A percentile compares a stretch with the other conserved stretches of the same genome.
phyloP scores from a whole-genome alignment of 2,113 vertebrate species.

The Silurus meridionalis region DNA sequence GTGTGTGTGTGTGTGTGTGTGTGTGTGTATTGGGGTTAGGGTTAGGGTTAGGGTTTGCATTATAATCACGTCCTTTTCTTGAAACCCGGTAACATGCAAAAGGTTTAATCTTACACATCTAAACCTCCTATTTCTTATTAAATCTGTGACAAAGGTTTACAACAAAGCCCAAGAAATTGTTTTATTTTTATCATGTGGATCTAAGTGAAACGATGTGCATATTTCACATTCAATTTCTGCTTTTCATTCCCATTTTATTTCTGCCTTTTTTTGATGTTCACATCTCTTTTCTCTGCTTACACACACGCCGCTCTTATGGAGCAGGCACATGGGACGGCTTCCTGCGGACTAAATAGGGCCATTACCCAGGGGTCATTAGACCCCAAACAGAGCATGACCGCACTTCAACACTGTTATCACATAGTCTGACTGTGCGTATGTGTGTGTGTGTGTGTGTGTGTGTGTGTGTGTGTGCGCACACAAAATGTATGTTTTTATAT shows the following conservation, averaged over 20 bases:
- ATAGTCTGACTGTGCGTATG: not conserved
- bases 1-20: not conserved
- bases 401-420: conserved; percentile 56
- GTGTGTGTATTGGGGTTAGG: not conserved
- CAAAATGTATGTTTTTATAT: too few species aligned
- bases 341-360: conserved; percentile 74
- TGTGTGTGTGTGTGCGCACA: too few species aligned
- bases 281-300: conserved; percentile 42
- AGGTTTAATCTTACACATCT: not conserved
- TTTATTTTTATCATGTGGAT: not conserved
- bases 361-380: conserved; percentile 78
- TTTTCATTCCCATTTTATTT: conserved; percentile 22
- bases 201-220: conserved; percentile 5
- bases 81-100: not conserved
- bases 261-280: conserved; percentile 1
- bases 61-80: conserved; percentile 20
- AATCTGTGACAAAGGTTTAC: conserved; percentile 51
- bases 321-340: conserved; percentile 74
- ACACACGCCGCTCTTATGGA: conserved; percentile 64
- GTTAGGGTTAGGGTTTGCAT: too few species aligned
- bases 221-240: not conserved
- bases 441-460: too few species aligned
- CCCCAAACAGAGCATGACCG: conserved; percentile 75
- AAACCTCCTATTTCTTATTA: conserved; percentile 25
- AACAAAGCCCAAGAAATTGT: not conserved